Evolutionary conservation across 2,888 invertebrate genomes (phyloP), one percentile per base, ranked within the genome.

Genomic region (Platypus cylindrus): DNA sequence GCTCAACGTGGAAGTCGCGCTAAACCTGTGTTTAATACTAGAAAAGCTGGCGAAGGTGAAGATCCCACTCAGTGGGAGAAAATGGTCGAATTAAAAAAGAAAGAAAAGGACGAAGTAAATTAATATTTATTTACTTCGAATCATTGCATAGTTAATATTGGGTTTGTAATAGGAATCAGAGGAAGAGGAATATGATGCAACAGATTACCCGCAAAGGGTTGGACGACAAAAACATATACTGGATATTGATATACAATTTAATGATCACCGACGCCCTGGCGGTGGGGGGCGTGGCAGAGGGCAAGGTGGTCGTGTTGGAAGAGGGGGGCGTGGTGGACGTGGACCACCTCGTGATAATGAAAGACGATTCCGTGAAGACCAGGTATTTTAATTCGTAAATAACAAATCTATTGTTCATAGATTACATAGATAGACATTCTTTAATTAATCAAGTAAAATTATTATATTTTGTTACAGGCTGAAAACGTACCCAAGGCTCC

Each of bases 11-110:
- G 78, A 54, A 72, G 74, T 54, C 78, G 89, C 49, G 73, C 74
- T 41, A 84, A 87, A 60, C 86, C 91, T 31, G 79, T 81, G 50
- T 94, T 79, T 63, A 93, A 94, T 61, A 65, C 91, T 54, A 79
- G 94, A 37, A 90, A 91, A 64, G 85, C 93, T 34, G 91, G 90
- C 17, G 93, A 94, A 64, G 94, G 93, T 26, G 90, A 87, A 56
- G 89, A 89, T 62, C 71, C 78, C 33, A 74, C 75, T 36, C 87
- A 90, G 65, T 93, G 91, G 91, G 91, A 90, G 65, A 87, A 83
- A 56, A 81, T 86, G 75, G 79, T 82, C 49, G 73, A 77, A 54
- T 68, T 87, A 39, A 79, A 78, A 60, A 75, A 71, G 56, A 80
- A 79, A 54, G 80, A 78, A 58, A 81, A 62, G 38, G 59, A 58